Evolutionary conservation across 2,113 vertebrate species (phyloP), one percentile per base, ranked within the genome.

Genomic region (Myotis lucifugus): DNA sequence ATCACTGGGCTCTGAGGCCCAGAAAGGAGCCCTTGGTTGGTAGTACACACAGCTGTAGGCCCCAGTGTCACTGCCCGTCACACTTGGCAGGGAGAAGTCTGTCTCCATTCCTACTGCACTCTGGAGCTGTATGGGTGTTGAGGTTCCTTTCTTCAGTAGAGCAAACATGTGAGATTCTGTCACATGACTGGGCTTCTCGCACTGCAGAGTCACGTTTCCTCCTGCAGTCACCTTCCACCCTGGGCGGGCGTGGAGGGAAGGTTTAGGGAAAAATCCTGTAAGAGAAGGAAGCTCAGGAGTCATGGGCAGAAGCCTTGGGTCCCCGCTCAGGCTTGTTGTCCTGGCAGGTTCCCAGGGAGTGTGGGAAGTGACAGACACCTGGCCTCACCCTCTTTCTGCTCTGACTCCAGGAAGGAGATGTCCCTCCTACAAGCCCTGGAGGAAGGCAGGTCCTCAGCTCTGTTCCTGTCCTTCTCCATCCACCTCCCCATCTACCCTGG

Each of bases 161-260:
- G 40, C 54, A 0, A 92, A 61, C 15, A 0, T 3, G 1, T 27
- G 0, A 1, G 2, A 0, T 7, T 0, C 0, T 0, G 0, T 11
- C 13, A 4, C 0, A 6, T 1, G 0, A 11, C 0, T 0, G 3
- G 23, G 21, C 40, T 1, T 6, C 46, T 25, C n/a, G 13, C 95
- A 95, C 29, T 50, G 70, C 74, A 97, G 42, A 34, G 56, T 87
- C 81, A 94, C 29, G 0, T 23, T 67, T 13, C 34, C 76, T 34
- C 93, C 81, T 21, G 34, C 1, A 0, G 12, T 6, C 74, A 67
- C 73, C 13, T 21, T 3, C 3, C 48, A 19, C 15, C 14, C 1
- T 8, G 3, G 86, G 64, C 48, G 32, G 34, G 50, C 40, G 11
- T 32, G 78, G 25, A 96, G 42, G 19, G 66, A 91, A 29, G 95